phyloP scores from a whole-genome alignment of 2,797 vertebrate genomes.

The Catharus ustulatus region DNA sequence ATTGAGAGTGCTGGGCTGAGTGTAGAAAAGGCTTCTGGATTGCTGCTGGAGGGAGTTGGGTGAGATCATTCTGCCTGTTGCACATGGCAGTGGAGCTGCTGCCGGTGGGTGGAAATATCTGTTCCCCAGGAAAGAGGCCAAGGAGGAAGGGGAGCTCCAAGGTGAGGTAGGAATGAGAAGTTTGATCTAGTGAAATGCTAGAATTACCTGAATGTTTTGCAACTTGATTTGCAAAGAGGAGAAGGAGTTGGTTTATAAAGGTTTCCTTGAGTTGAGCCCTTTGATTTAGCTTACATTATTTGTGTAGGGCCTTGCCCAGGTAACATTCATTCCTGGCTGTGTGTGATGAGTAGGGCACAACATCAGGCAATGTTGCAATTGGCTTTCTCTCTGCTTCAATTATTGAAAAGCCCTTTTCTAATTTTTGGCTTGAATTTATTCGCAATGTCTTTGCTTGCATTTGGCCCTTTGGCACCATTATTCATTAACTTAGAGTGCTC shows the following conservation, averaged over 20 bases:
- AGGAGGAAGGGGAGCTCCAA: not conserved
- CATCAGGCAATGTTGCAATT: not conserved
- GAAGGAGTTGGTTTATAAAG: not conserved
- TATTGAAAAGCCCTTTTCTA: not conserved
- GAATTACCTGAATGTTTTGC: not conserved
- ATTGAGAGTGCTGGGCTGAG: not conserved
- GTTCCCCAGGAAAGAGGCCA: not conserved
- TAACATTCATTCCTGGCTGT: not conserved
- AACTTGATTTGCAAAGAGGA: not conserved
- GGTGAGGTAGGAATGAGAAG: not conserved
- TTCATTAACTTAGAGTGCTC: not conserved
- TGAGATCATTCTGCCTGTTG: not conserved
- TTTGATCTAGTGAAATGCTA: not conserved
- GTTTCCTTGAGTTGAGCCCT: not conserved
- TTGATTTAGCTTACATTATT: accelerated
- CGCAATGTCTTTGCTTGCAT: not conserved
- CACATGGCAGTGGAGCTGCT: not conserved
- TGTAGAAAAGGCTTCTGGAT: not conserved
- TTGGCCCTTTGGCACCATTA: not conserved
- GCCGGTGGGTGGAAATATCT: not conserved
- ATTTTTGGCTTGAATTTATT: not conserved
- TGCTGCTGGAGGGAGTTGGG: not conserved
- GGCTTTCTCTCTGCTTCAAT: not conserved
- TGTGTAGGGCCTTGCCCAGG: not conserved
- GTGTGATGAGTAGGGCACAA: not conserved